Base-by-base conservation (phyloP, 2,113 vertebrate genomes). In the Argyrosomus japonicus region DNA sequence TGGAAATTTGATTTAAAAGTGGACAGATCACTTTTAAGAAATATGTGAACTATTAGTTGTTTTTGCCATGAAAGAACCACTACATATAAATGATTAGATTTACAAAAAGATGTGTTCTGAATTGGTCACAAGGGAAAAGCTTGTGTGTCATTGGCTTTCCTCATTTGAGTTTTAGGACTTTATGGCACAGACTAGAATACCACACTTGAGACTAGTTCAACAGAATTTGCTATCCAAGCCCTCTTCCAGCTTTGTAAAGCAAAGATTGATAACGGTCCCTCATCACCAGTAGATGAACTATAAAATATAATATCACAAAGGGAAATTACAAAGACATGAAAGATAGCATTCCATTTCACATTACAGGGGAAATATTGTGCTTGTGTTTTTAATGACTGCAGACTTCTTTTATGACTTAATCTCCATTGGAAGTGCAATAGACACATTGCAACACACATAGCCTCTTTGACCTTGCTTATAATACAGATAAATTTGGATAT, bases 161-260 rank as follows among this genome's bases (percentile, higher is more conserved):
- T 88, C 68, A 60, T 88, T 85, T 75, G 51, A 82, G 74, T 82
- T 72, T 77, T 43, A 45, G 29, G 68, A 73, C 67, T 87, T 88
- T 87, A 85, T 32, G 50, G 68, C 84, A 80, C 62, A 79, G 13
- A 13, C 27, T 58, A 40, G 65, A 86, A 82, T 63, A 18, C 71
- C 71, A 77, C 86, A 82, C 83, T 74, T 15, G 83, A 84, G 89
- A 91, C 69, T 69, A 86, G 80, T 88, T 87, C 36, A 32, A 63
- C 36, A 48, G 74, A 80, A 79, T 81, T 48, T 62, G 60, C 62
- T 43, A 76, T 84, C 81, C 77, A 54, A 62, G 13, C 61, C 64
- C 53, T 83, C 36, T 51, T 48, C 67, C 36, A 61, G 68, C 51
- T 79, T 73, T 86, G 63, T 80, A 71, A 83, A 87, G 62, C 60